Evolutionary conservation across 2,113 vertebrate genomes (phyloP), one percentile per base, ranked within the genome.

Genomic region (Semnopithecus entellus): DNA sequence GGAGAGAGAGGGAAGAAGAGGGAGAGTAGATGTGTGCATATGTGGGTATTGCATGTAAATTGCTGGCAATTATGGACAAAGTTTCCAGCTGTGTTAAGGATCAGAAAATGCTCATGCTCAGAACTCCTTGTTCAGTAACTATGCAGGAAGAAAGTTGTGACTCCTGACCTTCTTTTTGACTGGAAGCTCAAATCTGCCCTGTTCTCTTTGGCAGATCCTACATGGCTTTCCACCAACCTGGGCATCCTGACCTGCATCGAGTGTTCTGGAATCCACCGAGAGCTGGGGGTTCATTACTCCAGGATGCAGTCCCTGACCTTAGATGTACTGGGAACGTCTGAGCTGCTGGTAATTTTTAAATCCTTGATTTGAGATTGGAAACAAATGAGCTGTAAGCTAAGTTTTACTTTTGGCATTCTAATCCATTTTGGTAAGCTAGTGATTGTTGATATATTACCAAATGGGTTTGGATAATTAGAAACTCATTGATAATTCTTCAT

Each of bases 241-340:
- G 99, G 99, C 92, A 99, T 99, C 86, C 98, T 99, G 89, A 99
- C 99, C 97, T 99, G 99, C 89, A 99, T 99, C 68, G 99, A 99
- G 97, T 99, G 99, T 97, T 99, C 99, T 0, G 99, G 99, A 98
- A 99, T 99, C 98, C 99, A 99, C 98, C 98, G 99, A 75, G 99
- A 99, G 97, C 99, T 99, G 96, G 99, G 99, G 1, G 99, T 99
- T 90, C 99, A 99, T 98, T 99, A 99, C 98, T 99, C 99, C 97
- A 99, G 99, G 98, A 99, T 99, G 98, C 99, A 99, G 85, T 99
- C 99, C 30, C 99, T 99, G 96, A 99, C 99, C 5, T 98, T 99
- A 98, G 99, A 99, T 61, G 99, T 99, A 25, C 98, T 99, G 96
- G 99, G 99, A 98, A 99, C 99, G 1, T 99, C 99, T 1, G 99